Conservation (phyloP, 2,888 invertebrate species). For the Athripsodes cinereus region DNA sequence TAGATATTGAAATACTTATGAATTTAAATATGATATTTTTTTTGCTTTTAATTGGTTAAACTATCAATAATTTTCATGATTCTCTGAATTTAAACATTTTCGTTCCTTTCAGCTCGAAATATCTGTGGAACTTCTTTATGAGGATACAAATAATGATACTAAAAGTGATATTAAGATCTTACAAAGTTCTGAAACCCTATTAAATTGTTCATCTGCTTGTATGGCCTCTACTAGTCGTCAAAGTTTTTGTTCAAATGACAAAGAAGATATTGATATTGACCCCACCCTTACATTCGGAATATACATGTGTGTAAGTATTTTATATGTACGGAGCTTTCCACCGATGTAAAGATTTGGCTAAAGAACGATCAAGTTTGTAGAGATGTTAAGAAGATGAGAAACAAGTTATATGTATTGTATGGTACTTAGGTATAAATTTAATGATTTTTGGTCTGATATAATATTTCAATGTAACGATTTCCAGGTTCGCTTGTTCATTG, state of each 20-base stretch:
- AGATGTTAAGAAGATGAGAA: too few relatives aligned
- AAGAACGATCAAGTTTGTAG: too few relatives aligned
- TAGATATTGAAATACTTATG: too few relatives aligned
- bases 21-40: too few relatives aligned
- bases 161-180: neutral
- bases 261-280: conserved; percentile 56
- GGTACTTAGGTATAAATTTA: too few relatives aligned
- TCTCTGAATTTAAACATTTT: neutral
- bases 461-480: neutral
- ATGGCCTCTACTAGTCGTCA: conserved; percentile 52
- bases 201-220: conserved; percentile 54
- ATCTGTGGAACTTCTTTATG: conserved; percentile 37
- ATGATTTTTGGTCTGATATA: neutral
- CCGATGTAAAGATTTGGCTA: too few relatives aligned
- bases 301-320: conserved; percentile 52
- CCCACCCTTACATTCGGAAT: conserved; percentile 65
- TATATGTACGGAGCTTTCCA: too few relatives aligned
- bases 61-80: too few relatives aligned
- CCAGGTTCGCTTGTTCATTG: conserved; percentile 52
- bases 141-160: conserved; percentile 4
- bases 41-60: too few relatives aligned
- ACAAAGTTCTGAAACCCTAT: conserved; percentile 33
- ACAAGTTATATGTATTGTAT: too few relatives aligned
- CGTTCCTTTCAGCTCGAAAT: conserved; percentile 29
- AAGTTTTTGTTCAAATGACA: conserved; percentile 53